Evolutionary conservation across 2,797 vertebrate species (phyloP).

Genomic region (Heterohyrax brucei): DNA sequence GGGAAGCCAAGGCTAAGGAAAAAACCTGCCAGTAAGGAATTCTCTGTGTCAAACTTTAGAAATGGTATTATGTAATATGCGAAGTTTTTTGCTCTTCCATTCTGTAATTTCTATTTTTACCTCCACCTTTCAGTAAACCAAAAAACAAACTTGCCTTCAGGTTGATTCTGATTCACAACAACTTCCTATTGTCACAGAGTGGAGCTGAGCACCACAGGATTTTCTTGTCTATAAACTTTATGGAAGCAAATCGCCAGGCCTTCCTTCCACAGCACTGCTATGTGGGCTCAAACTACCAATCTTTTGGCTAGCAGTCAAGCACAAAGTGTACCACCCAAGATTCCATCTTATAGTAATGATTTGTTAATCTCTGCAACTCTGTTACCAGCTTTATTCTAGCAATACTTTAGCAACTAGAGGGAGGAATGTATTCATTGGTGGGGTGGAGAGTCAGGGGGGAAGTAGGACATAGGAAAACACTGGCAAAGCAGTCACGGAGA

Average conservation of each 20-base stretch:
- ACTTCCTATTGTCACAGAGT: too few species aligned
- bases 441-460: neutral
- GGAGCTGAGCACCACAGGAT: too few species aligned
- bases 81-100: neutral
- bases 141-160: too few species aligned
- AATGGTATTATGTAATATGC: neutral
- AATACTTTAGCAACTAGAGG: neutral
- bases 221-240: too few species aligned
- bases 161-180: too few species aligned
- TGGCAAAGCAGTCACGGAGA: neutral
- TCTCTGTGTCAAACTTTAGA: neutral
- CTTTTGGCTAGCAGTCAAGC: too few species aligned
- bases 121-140: neutral
- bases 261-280: too few species aligned
- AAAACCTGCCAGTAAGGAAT: neutral
- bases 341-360: neutral
- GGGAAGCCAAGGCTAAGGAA: neutral
- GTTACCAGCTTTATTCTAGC: neutral
- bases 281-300: too few species aligned
- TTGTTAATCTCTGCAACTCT: neutral
- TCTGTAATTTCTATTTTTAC: slow-evolving; percentile 27
- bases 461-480: neutral
- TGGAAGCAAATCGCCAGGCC: too few species aligned
- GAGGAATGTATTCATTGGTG: neutral
- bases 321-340: too few species aligned